These are phyloP conservation scores for Planococcus citri DNA, from an alignment of 1,140 invertebrate genomes.

Conservation along the genomic window DNA sequence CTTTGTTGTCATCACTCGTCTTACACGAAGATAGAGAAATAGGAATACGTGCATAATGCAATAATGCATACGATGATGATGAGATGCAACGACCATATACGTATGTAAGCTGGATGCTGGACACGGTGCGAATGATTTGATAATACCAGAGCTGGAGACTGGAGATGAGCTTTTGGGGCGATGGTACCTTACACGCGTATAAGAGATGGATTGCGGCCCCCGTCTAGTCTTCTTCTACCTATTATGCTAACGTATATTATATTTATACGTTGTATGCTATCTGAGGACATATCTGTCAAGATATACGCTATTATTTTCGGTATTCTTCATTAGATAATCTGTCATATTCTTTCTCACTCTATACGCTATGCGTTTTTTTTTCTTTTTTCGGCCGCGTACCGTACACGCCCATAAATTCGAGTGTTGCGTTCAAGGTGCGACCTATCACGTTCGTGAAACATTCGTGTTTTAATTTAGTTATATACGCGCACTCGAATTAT, in stretches of 20 bases:
- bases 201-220: too few species aligned
- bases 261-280: not conserved
- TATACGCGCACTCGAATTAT: not conserved
- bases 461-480: constrained; percentile 18
- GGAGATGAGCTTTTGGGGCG: too few species aligned
- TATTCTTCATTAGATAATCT: constrained; percentile 11
- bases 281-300: constrained; percentile 11
- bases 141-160: too few species aligned
- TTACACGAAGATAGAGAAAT: too few species aligned
- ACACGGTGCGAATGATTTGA: too few species aligned
- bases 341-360: constrained; percentile 1
- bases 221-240: too few species aligned
- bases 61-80: too few species aligned
- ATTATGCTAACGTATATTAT: not conserved
- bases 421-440: constrained; percentile 10
- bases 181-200: too few species aligned
- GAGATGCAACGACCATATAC: too few species aligned
- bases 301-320: not conserved
- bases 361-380: not conserved
- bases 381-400: not conserved
- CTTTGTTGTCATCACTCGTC: too few species aligned
- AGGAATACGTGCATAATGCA: too few species aligned
- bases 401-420: constrained; percentile 10
- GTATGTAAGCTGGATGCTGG: too few species aligned
- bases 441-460: constrained; percentile 11